Conservation (phyloP, 1,140 invertebrate genomes). For the Zaprionus kolodkinae region DNA sequence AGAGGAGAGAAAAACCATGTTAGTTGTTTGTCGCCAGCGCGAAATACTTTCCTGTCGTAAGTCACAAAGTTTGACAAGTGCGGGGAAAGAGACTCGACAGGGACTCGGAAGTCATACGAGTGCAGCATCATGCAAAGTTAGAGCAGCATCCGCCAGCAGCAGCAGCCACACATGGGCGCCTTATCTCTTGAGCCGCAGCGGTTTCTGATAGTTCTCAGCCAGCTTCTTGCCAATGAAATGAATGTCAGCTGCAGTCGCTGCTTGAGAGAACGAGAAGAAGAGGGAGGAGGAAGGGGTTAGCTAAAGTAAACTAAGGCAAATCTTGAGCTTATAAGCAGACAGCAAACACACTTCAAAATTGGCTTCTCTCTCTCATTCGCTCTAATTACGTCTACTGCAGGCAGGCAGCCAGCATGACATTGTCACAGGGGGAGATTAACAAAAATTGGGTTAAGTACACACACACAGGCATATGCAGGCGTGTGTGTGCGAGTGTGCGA, state of each 20-base stretch:
- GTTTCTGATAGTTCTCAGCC: slow-evolving; percentile 41
- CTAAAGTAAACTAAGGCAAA: slow-evolving; percentile 24
- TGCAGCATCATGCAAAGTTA: slow-evolving; percentile 57
- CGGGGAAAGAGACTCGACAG: background rate
- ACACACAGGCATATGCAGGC: background rate
- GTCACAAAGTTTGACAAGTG: slow-evolving; percentile 53
- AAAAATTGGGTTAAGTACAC: slow-evolving; percentile 74
- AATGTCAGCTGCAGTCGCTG: slow-evolving; percentile 55
- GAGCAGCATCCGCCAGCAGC: slow-evolving; percentile 23
- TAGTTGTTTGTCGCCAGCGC: slow-evolving; percentile 68
- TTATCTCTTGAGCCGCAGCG: slow-evolving; percentile 53
- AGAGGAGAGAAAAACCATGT: slow-evolving; percentile 48
- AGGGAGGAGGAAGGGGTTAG: background rate
- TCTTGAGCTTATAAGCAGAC: slow-evolving; percentile 34
- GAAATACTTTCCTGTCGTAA: slow-evolving; percentile 36
- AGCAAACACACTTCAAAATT: slow-evolving; percentile 27
- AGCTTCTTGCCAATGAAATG: slow-evolving; percentile 44
- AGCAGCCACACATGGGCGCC: slow-evolving; percentile 41
- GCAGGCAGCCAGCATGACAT: slow-evolving; percentile 3
- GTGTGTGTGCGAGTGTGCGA: background rate
- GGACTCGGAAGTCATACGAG: slow-evolving; percentile 29
- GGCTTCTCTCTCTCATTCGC: too few relatives aligned
- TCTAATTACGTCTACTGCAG: slow-evolving; percentile 30
- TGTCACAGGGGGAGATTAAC: slow-evolving; percentile 50
- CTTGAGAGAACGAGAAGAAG: slow-evolving; percentile 3